A percentile compares a stretch with the other conserved stretches of the same genome.
These are phyloP conservation scores for Mythimna loreyi DNA, from an alignment of 2,888 invertebrate genomes.

Conservation along the genomic window DNA sequence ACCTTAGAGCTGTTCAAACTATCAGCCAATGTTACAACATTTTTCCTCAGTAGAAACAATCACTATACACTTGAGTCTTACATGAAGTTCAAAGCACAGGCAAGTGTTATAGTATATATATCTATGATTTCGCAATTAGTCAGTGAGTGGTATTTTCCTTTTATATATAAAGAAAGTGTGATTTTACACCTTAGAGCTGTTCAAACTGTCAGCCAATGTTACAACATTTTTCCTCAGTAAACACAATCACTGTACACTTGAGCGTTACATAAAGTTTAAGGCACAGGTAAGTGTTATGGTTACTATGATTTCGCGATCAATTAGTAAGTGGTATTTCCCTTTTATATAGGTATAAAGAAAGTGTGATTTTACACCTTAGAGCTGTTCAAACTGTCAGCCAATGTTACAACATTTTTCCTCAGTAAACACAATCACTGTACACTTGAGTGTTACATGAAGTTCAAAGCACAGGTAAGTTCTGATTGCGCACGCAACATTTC, in stretches of 20 bases:
- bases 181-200: neutral
- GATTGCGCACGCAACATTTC: slow-evolving; percentile 54
- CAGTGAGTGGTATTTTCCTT: too few relatives aligned
- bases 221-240: slow-evolving; percentile 1
- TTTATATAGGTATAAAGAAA: too few relatives aligned
- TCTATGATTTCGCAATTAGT: too few relatives aligned
- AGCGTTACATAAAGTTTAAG: slow-evolving; percentile 28
- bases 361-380: too few relatives aligned
- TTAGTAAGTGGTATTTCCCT: too few relatives aligned
- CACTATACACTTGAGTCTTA: slow-evolving; percentile 9
- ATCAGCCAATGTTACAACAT: neutral
- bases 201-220: neutral
- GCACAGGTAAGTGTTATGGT: slow-evolving; percentile 13
- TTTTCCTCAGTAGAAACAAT: slow-evolving; percentile 16
- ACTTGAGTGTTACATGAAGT: slow-evolving; percentile 25
- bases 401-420: slow-evolving; percentile 2
- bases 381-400: neutral
- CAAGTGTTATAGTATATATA: too few relatives aligned
- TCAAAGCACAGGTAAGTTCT: slow-evolving; percentile 24
- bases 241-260: slow-evolving; percentile 14
- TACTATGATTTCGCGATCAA: too few relatives aligned
- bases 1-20: neutral
- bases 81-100: slow-evolving; percentile 25
- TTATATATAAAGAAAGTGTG: too few relatives aligned
- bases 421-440: slow-evolving; percentile 11